A percentile compares a stretch with the other conserved stretches of the same genome.
Conservation (phyloP, 2,113 vertebrate species). For the Fregata magnificens region DNA sequence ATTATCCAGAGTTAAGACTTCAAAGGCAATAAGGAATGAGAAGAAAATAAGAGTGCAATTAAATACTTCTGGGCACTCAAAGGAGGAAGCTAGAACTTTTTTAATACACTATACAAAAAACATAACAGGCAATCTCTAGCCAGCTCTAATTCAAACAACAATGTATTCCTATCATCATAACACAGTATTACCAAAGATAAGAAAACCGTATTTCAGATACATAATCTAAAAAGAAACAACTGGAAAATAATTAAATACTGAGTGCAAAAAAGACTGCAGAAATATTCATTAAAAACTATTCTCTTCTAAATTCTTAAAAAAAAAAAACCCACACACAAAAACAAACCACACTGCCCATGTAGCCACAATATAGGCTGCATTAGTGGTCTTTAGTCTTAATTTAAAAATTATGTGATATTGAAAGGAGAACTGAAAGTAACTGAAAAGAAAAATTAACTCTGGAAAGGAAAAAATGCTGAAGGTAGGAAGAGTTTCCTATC, state of each 20-base stretch:
- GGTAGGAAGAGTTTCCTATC: neutral
- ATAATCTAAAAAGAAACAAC: neutral
- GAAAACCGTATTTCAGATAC: neutral
- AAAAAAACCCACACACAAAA: neutral
- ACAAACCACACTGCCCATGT: neutral
- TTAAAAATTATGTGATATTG: neutral
- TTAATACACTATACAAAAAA: neutral
- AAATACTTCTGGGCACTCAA: neutral
- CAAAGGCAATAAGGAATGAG: neutral
- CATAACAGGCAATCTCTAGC: neutral
- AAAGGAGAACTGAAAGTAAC: neutral
- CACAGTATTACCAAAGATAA: neutral
- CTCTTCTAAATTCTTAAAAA: neutral
- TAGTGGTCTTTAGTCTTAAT: neutral
- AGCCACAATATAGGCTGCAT: neutral
- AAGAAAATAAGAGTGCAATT: neutral
- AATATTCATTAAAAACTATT: neutral
- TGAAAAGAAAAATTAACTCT: neutral
- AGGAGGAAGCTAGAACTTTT: neutral
- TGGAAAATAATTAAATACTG: neutral
- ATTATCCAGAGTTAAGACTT: neutral
- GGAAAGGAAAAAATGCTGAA: neutral
- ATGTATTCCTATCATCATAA: neutral
- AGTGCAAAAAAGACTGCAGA: neutral
- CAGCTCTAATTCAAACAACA: neutral